Percentiles rank a stretch among this genome's conserved stretches.
These are phyloP conservation scores for Mycteria americana DNA, from an alignment of 2,797 vertebrate genomes.

Conservation along the genomic window DNA sequence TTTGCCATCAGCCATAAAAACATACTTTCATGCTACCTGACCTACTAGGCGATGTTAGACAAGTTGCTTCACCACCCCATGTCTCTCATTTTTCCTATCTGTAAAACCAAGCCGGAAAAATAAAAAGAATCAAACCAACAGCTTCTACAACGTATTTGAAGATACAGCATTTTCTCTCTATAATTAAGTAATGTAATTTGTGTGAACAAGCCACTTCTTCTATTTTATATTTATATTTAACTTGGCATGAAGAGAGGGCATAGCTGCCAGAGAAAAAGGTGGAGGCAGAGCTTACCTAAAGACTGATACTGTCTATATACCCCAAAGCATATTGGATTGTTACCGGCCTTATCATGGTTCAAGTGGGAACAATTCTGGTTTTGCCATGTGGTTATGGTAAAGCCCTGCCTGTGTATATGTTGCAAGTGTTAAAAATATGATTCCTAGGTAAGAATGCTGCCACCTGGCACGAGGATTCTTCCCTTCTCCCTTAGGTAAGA, in stretches of 20 bases:
- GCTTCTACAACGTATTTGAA: background rate
- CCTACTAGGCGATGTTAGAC: background rate
- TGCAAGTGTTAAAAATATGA: background rate
- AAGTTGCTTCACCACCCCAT: background rate
- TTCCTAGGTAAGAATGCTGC: background rate
- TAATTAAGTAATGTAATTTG: background rate
- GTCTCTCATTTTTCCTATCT: background rate
- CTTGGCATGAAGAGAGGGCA: background rate
- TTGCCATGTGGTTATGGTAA: background rate
- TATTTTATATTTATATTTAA: background rate
- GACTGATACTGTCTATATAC: background rate
- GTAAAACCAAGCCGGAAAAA: background rate
- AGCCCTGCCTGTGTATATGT: background rate
- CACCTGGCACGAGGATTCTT: background rate
- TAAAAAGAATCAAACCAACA: background rate
- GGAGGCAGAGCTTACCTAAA: background rate
- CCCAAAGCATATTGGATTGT: background rate
- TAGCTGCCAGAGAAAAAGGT: background rate
- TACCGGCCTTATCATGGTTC: slow-evolving; percentile 4
- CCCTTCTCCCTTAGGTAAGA: background rate
- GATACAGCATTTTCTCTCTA: background rate
- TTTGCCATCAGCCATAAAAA: background rate
- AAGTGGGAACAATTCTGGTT: background rate
- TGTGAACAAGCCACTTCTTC: background rate
- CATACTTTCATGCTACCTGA: background rate